These are phyloP conservation scores for Orthonevra nobilis DNA, from an alignment of 2,888 invertebrate genomes.

Conservation along the genomic window DNA sequence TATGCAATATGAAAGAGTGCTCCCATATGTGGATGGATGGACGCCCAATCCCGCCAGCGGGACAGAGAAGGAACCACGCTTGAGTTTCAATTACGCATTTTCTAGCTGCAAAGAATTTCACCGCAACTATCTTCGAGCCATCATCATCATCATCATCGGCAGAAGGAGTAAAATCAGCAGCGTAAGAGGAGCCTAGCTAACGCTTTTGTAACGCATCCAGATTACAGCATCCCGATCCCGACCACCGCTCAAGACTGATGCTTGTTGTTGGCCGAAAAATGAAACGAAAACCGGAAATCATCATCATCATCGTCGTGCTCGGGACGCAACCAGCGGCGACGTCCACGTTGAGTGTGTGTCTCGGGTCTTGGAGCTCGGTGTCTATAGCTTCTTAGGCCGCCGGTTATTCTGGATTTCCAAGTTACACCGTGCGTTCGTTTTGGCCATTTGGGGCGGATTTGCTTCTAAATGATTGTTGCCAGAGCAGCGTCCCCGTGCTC, in stretches of 20 bases:
- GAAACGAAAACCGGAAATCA: conserved; percentile 61
- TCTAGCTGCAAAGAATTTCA: conserved; percentile 37
- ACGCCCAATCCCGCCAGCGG: conserved; percentile 9
- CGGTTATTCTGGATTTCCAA: conserved; percentile 65
- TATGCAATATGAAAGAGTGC: conserved; percentile 65
- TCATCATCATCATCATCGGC: conserved; percentile 19
- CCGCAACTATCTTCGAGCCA: conserved; percentile 30
- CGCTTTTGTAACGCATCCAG: conserved; percentile 43
- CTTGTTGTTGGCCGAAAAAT: conserved; percentile 44
- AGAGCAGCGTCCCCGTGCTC: background rate
- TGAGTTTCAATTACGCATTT: conserved; percentile 67
- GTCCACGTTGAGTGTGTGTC: conserved; percentile 20
- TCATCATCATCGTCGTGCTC: conserved; percentile 44
- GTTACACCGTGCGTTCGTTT: conserved; percentile 27
- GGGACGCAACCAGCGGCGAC: conserved; percentile 30
- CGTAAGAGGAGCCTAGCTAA: conserved; percentile 44
- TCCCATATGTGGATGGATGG: conserved; percentile 19
- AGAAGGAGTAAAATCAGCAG: conserved; percentile 18
- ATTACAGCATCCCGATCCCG: background rate
- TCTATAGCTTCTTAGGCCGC: too few species aligned
- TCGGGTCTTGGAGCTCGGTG: conserved; percentile 3
- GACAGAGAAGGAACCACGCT: conserved; percentile 34
- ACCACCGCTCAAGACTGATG: conserved; percentile 22
- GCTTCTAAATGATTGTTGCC: conserved; percentile 56
- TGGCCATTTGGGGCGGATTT: conserved; percentile 57